A percentile compares a stretch with the other conserved stretches of the same genome.
Evolutionary conservation across 2,113 vertebrate species (phyloP).

Genomic region (Muscicapa adusta): DNA sequence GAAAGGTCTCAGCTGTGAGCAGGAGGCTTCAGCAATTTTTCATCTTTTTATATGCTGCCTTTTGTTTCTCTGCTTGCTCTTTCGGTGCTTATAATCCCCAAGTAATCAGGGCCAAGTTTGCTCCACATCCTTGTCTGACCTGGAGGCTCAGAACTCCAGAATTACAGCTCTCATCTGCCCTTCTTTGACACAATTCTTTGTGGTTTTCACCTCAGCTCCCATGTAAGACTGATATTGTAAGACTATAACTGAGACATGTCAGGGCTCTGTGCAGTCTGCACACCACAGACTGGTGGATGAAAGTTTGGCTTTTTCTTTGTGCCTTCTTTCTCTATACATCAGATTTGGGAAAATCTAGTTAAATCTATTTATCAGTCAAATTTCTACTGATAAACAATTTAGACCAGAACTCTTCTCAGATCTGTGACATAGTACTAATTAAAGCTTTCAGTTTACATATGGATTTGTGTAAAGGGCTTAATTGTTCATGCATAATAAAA

Average conservation of each 20-base stretch:
- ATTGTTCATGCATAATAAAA: not conserved
- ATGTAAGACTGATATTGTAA: not conserved
- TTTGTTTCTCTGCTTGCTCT: not conserved
- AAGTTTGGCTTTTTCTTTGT: not conserved
- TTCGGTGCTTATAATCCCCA: not conserved
- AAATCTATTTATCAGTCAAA: not conserved
- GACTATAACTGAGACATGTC: not conserved
- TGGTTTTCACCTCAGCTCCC: not conserved
- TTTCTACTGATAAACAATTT: not conserved
- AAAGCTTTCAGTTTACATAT: not conserved
- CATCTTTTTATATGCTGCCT: not conserved
- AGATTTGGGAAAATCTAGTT: not conserved
- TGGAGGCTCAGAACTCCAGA: not conserved
- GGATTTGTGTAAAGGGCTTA: not conserved
- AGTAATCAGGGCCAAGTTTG: not conserved
- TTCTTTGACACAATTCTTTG: not conserved
- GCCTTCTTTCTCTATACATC: not conserved
- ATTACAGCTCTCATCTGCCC: not conserved
- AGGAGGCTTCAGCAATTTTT: not conserved
- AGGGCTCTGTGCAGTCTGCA: not conserved
- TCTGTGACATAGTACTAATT: not conserved
- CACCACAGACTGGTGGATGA: not conserved
- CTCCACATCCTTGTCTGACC: not conserved
- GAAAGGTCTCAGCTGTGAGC: not conserved
- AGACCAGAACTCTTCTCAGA: not conserved